Conservation (phyloP, 2,797 vertebrate genomes). For the Sebastes oblongus region DNA sequence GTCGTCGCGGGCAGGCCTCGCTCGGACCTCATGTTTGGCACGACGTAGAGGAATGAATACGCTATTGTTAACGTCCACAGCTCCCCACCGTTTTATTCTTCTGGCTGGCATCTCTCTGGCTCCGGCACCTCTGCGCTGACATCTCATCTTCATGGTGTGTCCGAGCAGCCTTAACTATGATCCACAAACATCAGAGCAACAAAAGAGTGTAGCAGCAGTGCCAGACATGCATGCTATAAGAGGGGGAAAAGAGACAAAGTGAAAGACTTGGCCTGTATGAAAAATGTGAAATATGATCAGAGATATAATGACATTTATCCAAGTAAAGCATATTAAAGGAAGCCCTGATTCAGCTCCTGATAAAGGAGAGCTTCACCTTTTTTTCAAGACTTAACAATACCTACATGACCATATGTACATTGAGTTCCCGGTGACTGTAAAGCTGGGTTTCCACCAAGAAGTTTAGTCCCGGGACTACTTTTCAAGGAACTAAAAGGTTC, state of each 20-base stretch:
- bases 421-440: background rate
- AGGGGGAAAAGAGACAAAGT: background rate
- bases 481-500: no score
- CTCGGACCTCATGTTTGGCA: constrained; percentile 61
- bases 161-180: constrained; percentile 13
- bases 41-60: constrained; percentile 44
- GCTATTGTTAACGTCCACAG: constrained; percentile 54
- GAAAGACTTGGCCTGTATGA: constrained; percentile 3
- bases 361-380: background rate
- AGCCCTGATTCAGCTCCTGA: constrained; percentile 16
- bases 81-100: background rate
- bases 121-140: constrained; percentile 8
- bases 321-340: constrained; percentile 55
- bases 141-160: constrained; percentile 58
- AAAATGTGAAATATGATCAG: constrained; percentile 53
- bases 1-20: constrained; percentile 50
- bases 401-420: background rate
- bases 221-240: constrained; percentile 9
- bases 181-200: constrained; percentile 14
- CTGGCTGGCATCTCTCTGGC: constrained; percentile 40
- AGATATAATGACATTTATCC: constrained; percentile 46
- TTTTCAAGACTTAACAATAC: background rate
- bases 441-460: no score
- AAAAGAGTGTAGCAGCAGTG: background rate
- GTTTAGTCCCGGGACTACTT: no score